A percentile compares a stretch with the other conserved stretches of the same genome.
phyloP scores from a whole-genome alignment of 2,888 invertebrate genomes.

The Ephialtes manifestator region DNA sequence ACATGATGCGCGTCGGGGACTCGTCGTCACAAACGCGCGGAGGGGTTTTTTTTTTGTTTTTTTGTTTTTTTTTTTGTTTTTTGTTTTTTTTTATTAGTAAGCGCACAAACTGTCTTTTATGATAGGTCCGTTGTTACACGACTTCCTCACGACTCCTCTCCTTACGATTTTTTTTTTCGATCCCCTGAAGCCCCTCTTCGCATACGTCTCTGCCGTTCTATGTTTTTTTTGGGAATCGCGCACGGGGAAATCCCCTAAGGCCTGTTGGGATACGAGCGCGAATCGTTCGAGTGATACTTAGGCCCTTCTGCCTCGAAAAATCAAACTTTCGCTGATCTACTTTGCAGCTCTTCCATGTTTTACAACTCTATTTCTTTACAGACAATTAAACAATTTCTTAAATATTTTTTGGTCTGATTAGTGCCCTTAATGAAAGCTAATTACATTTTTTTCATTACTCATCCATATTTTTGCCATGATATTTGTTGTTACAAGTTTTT shows the following conservation, averaged over 20 bases:
- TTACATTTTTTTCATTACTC: not conserved
- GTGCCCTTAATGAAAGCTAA: not conserved
- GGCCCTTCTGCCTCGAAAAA: constrained; percentile 21
- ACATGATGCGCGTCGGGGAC: constrained; percentile 54
- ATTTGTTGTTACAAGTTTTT: too few species aligned
- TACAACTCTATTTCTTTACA: not conserved
- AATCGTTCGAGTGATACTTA: constrained; percentile 66
- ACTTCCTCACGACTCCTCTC: constrained; percentile 40
- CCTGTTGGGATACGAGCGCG: constrained; percentile 75
- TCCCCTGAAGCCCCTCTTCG: constrained; percentile 6
- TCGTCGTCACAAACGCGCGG: constrained; percentile 42
- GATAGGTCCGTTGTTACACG: constrained; percentile 79
- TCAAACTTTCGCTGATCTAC: not conserved
- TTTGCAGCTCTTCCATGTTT: too few species aligned
- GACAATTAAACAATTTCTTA: too few species aligned
- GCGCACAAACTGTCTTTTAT: constrained; percentile 84
- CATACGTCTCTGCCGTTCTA: constrained; percentile 9
- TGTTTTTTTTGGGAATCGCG: constrained; percentile 23
- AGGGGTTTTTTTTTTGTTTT: constrained; percentile 35
- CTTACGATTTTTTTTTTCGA: constrained; percentile 19
- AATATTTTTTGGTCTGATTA: too few species aligned
- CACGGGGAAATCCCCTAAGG: constrained; percentile 63
- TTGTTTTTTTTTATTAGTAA: constrained; percentile 77
- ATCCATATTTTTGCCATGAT: too few species aligned
- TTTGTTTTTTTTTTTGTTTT: constrained; percentile 24